A percentile compares a stretch with the other conserved stretches of the same genome.
Conservation (phyloP, 2,888 invertebrate genomes). For the Hyles lineata region DNA sequence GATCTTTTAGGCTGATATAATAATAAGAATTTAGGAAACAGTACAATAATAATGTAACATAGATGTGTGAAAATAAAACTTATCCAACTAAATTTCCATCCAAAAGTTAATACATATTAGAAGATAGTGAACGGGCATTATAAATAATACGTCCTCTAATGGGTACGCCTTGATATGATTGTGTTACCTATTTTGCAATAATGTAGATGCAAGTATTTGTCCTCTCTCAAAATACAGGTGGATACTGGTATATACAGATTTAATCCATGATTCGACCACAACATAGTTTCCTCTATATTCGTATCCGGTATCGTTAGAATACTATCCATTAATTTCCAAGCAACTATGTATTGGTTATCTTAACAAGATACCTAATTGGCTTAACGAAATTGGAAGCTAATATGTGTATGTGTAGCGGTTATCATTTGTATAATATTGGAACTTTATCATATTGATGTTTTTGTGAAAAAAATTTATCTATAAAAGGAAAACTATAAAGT, state of each 20-base stretch:
- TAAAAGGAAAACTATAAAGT: background rate
- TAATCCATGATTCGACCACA: background rate
- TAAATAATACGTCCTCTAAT: no score
- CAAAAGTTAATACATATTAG: no score
- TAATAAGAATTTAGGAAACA: no score
- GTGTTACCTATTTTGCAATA: no score
- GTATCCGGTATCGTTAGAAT: background rate
- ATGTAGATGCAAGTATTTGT: background rate
- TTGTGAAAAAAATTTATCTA: background rate
- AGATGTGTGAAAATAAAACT: no score
- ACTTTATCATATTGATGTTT: background rate
- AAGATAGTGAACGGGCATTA: no score
- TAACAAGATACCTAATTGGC: background rate
- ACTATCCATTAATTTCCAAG: conserved; percentile 8
- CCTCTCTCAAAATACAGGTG: background rate
- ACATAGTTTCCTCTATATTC: conserved; percentile 15
- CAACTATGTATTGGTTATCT: background rate
- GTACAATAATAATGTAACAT: no score
- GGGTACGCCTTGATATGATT: no score
- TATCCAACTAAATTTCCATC: no score
- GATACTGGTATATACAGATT: background rate
- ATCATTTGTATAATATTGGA: background rate
- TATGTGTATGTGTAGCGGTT: background rate
- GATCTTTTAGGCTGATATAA: no score
- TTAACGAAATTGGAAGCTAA: background rate